Evolutionary conservation across 2,888 invertebrate species (phyloP).

Genomic region (Beris morrisii): DNA sequence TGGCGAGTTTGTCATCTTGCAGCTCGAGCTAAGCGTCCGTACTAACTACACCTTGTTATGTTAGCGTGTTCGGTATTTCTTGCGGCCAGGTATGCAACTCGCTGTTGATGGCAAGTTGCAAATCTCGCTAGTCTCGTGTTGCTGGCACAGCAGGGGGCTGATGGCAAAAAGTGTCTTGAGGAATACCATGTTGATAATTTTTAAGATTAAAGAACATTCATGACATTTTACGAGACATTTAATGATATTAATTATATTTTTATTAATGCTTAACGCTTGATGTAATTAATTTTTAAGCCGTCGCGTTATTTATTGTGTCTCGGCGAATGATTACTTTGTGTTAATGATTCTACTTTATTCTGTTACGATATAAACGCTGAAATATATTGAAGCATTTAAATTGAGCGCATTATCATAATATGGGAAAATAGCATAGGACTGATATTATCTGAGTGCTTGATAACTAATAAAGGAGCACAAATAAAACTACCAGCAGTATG

Average conservation of each 20-base stretch:
- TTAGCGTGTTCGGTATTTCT: slow-evolving; percentile 9
- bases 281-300: slow-evolving; percentile 34
- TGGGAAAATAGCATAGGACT: no score
- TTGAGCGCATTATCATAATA: no score
- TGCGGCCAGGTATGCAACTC: slow-evolving; percentile 6
- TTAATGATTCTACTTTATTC: no score
- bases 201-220: slow-evolving; percentile 38
- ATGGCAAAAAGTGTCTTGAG: slow-evolving; percentile 37
- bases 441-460: no score
- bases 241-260: slow-evolving; percentile 40
- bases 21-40: not conserved
- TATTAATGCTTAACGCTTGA: slow-evolving; percentile 37
- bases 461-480: no score
- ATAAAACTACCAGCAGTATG: no score
- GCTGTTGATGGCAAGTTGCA: slow-evolving; percentile 26
- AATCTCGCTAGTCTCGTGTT: slow-evolving; percentile 18
- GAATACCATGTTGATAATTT: slow-evolving; percentile 39
- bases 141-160: slow-evolving; percentile 36
- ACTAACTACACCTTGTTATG: slow-evolving; percentile 4
- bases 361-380: no score
- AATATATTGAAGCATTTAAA: no score
- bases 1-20: not conserved
- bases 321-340: no score
- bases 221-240: slow-evolving; percentile 39
- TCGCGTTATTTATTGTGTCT: no score